phyloP scores from a whole-genome alignment of 2,888 invertebrate species.

The Hofmannophila pseudospretella region DNA sequence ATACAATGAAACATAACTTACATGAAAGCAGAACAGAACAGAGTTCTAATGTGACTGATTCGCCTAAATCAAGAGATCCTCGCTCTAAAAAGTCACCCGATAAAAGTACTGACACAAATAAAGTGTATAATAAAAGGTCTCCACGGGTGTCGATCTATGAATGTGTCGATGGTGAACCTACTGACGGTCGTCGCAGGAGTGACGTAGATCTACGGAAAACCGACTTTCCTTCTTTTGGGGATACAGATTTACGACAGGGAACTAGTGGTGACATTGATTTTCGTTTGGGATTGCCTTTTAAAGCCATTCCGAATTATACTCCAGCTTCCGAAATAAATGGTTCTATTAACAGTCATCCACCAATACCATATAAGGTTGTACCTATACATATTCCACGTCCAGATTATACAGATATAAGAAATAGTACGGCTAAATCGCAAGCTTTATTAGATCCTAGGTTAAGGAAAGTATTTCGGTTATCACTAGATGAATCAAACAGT shows the following conservation, averaged over 20 bases:
- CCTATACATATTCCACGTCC: constrained; percentile 83
- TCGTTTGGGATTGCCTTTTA: constrained; percentile 85
- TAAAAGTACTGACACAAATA: constrained; percentile 36
- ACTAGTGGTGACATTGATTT: constrained; percentile 84
- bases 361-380: constrained; percentile 82
- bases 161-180: constrained; percentile 75
- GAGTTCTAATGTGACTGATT: constrained; percentile 34
- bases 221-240: constrained; percentile 79
- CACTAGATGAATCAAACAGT: constrained; percentile 80
- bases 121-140: constrained; percentile 37
- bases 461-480: constrained; percentile 84
- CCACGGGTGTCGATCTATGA: constrained; percentile 78
- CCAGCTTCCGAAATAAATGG: constrained; percentile 93
- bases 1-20: constrained; percentile 77
- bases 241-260: constrained; percentile 80
- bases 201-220: constrained; percentile 73
- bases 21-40: constrained; percentile 48
- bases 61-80: constrained; percentile 57
- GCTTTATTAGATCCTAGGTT: constrained; percentile 87
- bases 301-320: constrained; percentile 87
- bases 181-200: constrained; percentile 61
- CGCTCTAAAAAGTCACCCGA: constrained; percentile 59
- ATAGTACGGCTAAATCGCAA: constrained; percentile 83
- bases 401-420: constrained; percentile 85
- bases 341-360: constrained; percentile 86